These are phyloP conservation scores for Lymantria monacha DNA, from an alignment of 2,888 invertebrate genomes.

Conservation along the genomic window DNA sequence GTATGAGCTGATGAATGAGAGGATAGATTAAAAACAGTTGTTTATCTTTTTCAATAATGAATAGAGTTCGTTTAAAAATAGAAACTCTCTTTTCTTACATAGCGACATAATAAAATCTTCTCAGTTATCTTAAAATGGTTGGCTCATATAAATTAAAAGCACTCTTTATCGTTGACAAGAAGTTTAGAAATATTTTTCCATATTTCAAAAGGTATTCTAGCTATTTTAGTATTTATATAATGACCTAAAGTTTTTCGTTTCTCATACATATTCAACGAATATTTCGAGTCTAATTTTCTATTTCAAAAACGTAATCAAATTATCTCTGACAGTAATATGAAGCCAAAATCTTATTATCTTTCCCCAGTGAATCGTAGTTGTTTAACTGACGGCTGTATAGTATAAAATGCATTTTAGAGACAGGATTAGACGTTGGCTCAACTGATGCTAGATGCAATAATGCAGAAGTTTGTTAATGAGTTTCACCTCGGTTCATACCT, in stretches of 20 bases:
- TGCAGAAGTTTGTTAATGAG: slow-evolving; percentile 75
- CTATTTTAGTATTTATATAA: slow-evolving; percentile 21
- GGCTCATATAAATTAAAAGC: too few relatives aligned
- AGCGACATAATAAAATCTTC: too few relatives aligned
- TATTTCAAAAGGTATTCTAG: slow-evolving; percentile 7
- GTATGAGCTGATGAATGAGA: too few relatives aligned
- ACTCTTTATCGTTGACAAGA: too few relatives aligned
- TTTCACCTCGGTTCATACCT: slow-evolving; percentile 66
- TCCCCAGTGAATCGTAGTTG: slow-evolving; percentile 44
- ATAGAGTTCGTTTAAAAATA: too few relatives aligned
- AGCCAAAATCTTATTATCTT: slow-evolving; percentile 56
- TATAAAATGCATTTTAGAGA: slow-evolving; percentile 64
- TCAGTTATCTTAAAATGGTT: too few relatives aligned
- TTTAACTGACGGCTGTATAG: slow-evolving; percentile 44
- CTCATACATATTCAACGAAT: slow-evolving; percentile 22
- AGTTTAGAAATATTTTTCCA: slow-evolving; percentile 11
- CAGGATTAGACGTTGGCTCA: slow-evolving; percentile 40
- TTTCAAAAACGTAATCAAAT: slow-evolving; percentile 54
- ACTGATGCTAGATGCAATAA: slow-evolving; percentile 71
- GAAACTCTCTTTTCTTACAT: too few relatives aligned
- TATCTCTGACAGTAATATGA: slow-evolving; percentile 58
- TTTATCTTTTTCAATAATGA: too few relatives aligned
- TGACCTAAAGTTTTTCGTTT: slow-evolving; percentile 10
- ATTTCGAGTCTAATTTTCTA: slow-evolving; percentile 29
- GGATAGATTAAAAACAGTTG: too few relatives aligned